A percentile compares a stretch with the other conserved stretches of the same genome.
These are phyloP conservation scores for Brienomyrus longianalis DNA, from an alignment of 2,113 vertebrate genomes.

Conservation along the genomic window DNA sequence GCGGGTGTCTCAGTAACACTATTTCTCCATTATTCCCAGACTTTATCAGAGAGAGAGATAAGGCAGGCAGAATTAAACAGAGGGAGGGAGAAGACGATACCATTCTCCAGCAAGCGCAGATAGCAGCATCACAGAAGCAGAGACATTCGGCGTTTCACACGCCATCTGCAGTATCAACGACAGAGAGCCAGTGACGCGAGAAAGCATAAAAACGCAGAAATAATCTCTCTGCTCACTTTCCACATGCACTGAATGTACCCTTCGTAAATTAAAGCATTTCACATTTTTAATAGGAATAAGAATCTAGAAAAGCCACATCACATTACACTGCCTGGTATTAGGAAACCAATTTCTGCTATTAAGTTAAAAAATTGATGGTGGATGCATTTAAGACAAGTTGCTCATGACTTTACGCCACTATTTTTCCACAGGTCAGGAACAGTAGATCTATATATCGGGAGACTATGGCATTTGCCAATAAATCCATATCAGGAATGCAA, in stretches of 20 bases:
- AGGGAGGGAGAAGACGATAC: background rate
- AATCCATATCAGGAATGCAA: background rate
- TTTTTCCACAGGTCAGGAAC: background rate
- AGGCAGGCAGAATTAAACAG: conserved; percentile 1
- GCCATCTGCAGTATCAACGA: background rate
- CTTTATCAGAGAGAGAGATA: background rate
- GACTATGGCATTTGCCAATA: background rate
- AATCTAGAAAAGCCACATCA: background rate
- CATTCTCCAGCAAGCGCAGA: background rate
- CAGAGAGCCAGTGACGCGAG: background rate
- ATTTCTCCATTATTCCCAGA: background rate
- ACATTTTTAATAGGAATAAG: background rate
- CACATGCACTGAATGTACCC: background rate
- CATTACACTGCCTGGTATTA: background rate
- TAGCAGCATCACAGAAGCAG: background rate
- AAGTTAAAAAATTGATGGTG: background rate
- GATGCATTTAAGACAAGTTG: background rate
- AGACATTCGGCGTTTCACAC: background rate
- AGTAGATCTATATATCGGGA: background rate
- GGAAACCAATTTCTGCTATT: background rate
- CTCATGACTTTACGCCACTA: background rate
- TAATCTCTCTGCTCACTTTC: background rate
- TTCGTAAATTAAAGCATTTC: background rate
- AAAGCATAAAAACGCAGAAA: background rate
- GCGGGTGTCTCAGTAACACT: background rate